These are phyloP conservation scores for Rosalia funebris DNA, from an alignment of 2,888 invertebrate species.

Conservation along the genomic window DNA sequence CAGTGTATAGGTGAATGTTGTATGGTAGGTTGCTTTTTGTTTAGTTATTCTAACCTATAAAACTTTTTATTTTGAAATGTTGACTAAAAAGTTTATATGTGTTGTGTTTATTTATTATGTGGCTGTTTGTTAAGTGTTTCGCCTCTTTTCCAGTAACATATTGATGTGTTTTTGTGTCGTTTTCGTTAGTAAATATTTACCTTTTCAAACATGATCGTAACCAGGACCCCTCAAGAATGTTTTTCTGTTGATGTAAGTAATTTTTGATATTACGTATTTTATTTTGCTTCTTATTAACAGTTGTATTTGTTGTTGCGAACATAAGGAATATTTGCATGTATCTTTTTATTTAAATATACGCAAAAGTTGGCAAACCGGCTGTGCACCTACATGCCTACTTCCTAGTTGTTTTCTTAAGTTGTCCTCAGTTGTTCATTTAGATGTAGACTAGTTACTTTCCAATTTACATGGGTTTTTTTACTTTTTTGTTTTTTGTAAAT, in stretches of 20 bases:
- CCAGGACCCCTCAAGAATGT: constrained; percentile 50
- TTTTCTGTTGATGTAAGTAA: constrained; percentile 54
- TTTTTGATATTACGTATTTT: constrained; percentile 28
- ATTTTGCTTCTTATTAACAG: constrained; percentile 4
- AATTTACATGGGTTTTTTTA: not conserved
- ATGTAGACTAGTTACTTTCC: constrained; percentile 1
- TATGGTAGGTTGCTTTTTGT: constrained; percentile 57
- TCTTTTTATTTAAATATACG: constrained; percentile 4
- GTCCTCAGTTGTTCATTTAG: not conserved
- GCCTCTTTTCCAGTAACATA: constrained; percentile 38
- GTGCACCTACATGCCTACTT: constrained; percentile 10
- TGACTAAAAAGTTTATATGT: constrained; percentile 43
- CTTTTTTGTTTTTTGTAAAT: not conserved
- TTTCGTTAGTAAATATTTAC: constrained; percentile 25
- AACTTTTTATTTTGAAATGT: constrained; percentile 47
- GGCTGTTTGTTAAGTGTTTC: constrained; percentile 42
- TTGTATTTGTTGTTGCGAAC: not conserved
- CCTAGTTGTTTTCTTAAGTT: not conserved
- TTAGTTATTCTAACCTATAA: constrained; percentile 54
- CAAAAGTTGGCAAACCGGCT: constrained; percentile 18
- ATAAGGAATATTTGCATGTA: not conserved
- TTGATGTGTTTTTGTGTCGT: constrained; percentile 41
- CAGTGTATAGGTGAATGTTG: constrained; percentile 55
- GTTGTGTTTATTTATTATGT: constrained; percentile 42
- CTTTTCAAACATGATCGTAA: constrained; percentile 48